phyloP scores from a whole-genome alignment of 2,888 invertebrate species.

The Parnassius mnemosyne region DNA sequence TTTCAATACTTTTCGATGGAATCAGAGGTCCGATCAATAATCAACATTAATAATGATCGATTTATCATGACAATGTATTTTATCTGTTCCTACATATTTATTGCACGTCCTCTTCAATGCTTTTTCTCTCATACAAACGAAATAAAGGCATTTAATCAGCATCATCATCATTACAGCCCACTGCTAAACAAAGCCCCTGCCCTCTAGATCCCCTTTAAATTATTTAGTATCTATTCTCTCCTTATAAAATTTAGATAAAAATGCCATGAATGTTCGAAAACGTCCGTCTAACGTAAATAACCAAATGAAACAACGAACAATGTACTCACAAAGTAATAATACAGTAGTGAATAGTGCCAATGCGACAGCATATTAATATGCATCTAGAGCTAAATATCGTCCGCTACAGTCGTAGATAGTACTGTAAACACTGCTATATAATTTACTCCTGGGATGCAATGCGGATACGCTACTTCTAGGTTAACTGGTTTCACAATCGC shows the following conservation, averaged over 20 bases:
- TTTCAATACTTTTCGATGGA: constrained; percentile 5
- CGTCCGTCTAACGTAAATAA: constrained; percentile 11
- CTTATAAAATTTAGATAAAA: too few relatives aligned
- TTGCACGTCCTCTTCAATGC: background rate
- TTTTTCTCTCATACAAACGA: background rate
- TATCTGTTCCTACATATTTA: constrained; percentile 2
- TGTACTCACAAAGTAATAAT: constrained; percentile 2
- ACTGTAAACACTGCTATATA: constrained; percentile 17
- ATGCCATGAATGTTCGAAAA: constrained; percentile 5
- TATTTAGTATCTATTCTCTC: too few relatives aligned
- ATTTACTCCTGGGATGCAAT: constrained; percentile 14
- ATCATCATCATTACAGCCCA: too few relatives aligned
- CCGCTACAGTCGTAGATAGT: constrained; percentile 15
- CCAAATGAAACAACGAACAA: constrained; percentile 6
- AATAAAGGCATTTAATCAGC: too few relatives aligned
- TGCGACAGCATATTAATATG: constrained; percentile 23
- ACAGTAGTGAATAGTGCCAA: constrained; percentile 13
- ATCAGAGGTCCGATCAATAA: constrained; percentile 6
- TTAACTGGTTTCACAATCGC: background rate
- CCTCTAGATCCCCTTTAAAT: too few relatives aligned
- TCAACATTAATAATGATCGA: background rate
- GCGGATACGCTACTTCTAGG: background rate
- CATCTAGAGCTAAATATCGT: constrained; percentile 23
- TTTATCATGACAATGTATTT: constrained; percentile 11
- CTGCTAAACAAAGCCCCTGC: too few relatives aligned